Conservation (phyloP, 2,888 invertebrate genomes). For the Petrolisthes manimaculis region DNA sequence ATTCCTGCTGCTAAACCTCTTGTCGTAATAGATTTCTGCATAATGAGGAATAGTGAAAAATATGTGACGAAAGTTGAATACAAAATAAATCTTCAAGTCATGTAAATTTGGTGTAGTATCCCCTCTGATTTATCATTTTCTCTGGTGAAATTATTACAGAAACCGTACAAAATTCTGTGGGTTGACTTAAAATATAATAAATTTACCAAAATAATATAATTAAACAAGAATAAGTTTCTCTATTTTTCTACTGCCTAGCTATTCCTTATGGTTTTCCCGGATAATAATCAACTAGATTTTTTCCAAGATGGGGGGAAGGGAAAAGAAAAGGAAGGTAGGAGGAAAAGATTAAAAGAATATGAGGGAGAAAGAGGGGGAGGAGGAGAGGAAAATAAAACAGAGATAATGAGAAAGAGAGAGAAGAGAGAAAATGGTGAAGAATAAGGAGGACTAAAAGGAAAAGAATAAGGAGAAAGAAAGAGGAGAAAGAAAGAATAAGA, state of each 20-base stretch:
- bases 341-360: background rate
- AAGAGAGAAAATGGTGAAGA: background rate
- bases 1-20: no score
- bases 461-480: background rate
- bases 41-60: no score
- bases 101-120: no score
- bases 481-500: constrained; percentile 7
- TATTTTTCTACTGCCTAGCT: background rate
- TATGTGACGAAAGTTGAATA: no score
- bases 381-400: background rate
- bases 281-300: background rate
- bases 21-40: no score
- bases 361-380: constrained; percentile 10
- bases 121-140: no score
- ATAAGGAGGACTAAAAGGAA: constrained; percentile 6
- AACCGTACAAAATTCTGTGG: no score
- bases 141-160: no score
- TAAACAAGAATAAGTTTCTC: no score
- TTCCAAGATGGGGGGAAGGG: background rate
- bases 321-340: background rate
- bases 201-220: no score
- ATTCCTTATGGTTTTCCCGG: background rate
- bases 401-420: background rate
- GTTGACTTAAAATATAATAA: no score
- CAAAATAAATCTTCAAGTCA: no score